These are phyloP conservation scores for Lycaena phlaeas DNA, from an alignment of 2,888 invertebrate genomes.

Conservation along the genomic window DNA sequence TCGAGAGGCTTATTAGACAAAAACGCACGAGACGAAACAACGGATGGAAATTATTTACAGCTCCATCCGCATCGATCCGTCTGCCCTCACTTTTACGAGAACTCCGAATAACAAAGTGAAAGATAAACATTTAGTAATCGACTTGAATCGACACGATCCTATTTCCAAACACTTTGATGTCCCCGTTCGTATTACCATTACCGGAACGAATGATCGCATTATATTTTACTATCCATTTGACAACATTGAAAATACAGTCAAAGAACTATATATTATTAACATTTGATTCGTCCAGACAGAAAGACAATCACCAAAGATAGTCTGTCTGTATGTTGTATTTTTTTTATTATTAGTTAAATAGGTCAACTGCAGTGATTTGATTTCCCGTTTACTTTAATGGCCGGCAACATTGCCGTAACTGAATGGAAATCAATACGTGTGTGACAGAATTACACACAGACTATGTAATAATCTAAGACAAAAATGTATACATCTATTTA, in stretches of 20 bases:
- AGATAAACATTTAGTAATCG: background rate
- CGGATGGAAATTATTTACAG: background rate
- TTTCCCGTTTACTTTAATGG: no score
- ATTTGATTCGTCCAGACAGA: no score
- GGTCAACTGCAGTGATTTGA: no score
- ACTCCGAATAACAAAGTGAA: background rate
- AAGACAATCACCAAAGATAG: no score
- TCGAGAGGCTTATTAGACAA: constrained; percentile 2
- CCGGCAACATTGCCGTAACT: no score
- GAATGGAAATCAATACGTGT: no score
- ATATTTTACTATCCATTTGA: background rate
- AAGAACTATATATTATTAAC: no score
- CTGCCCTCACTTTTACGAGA: background rate
- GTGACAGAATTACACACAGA: no score
- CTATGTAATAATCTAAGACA: no score
- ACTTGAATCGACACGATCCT: background rate
- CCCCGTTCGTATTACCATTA: background rate
- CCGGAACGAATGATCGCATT: background rate
- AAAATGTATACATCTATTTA: no score
- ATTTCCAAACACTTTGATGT: background rate
- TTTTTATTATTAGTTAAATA: no score
- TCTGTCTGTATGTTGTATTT: no score
- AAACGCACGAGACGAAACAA: background rate
- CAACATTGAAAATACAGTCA: background rate
- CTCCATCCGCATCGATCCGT: constrained; percentile 1